phyloP scores from a whole-genome alignment of 1,140 invertebrate genomes.

The Venustaconcha ellipsiformis region DNA sequence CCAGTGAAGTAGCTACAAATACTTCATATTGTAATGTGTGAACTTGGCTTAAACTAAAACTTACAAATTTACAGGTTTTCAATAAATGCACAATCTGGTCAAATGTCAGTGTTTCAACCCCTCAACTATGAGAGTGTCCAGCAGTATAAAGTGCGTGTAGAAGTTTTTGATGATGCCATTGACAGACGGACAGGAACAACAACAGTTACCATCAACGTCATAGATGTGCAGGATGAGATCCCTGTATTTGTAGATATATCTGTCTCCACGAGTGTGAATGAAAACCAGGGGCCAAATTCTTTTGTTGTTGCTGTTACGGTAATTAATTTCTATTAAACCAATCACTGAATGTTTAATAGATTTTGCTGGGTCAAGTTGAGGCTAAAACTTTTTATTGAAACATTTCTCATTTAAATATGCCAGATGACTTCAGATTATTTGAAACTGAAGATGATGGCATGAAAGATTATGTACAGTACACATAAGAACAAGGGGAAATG shows the following conservation, averaged over 20 bases:
- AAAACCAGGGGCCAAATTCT: constrained; percentile 32
- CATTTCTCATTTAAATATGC: neutral
- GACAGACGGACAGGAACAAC: constrained; percentile 31
- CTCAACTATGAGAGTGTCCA: constrained; percentile 47
- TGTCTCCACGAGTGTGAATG: constrained; percentile 36
- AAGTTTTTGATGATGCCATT: constrained; percentile 35
- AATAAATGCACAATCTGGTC: constrained; percentile 39
- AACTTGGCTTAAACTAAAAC: no score
- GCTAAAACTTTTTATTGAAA: neutral
- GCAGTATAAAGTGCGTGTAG: constrained; percentile 40
- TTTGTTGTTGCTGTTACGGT: constrained; percentile 39
- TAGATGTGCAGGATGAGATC: constrained; percentile 43
- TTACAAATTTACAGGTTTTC: constrained; percentile 31
- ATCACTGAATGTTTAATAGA: neutral
- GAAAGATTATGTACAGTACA: no score
- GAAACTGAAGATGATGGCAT: neutral
- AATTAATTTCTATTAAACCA: constrained; percentile 9
- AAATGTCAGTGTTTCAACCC: constrained; percentile 31
- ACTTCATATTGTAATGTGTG: no score
- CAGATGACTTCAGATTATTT: neutral
- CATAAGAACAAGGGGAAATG: no score
- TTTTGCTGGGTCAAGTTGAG: neutral
- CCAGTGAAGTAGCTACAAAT: no score
- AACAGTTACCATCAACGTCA: constrained; percentile 43
- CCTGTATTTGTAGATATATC: constrained; percentile 42